A percentile compares a stretch with the other conserved stretches of the same genome.
These are phyloP conservation scores for Oscheius sp. DNA, from an alignment of 1,140 invertebrate genomes.

Conservation along the genomic window DNA sequence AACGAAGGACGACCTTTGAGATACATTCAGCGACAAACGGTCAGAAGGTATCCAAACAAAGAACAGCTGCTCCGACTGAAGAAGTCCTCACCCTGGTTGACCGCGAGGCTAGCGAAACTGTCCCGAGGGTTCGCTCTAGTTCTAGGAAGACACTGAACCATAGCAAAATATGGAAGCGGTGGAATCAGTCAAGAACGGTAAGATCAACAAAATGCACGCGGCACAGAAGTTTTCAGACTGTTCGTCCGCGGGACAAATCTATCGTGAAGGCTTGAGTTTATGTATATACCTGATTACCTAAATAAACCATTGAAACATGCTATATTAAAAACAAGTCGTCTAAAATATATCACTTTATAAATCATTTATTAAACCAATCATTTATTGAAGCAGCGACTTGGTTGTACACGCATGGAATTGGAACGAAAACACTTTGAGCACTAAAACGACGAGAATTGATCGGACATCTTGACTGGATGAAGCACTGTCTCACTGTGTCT, in stretches of 20 bases:
- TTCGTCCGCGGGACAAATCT: too few species aligned
- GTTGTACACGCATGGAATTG: slow-evolving; percentile 19
- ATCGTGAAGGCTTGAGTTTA: too few species aligned
- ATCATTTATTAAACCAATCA: too few species aligned
- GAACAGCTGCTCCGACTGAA: not conserved
- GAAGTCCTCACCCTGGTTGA: not conserved
- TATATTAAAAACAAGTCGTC: too few species aligned
- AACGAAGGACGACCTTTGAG: too few species aligned
- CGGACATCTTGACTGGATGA: slow-evolving; percentile 2
- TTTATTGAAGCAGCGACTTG: too few species aligned
- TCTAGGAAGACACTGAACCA: not conserved
- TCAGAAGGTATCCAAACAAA: not conserved
- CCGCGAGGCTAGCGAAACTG: not conserved
- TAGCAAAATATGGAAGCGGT: slow-evolving; percentile 23
- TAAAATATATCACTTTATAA: too few species aligned
- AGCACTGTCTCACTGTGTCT: slow-evolving; percentile 15
- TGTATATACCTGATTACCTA: too few species aligned
- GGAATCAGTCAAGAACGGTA: too few species aligned
- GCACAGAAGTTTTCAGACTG: too few species aligned
- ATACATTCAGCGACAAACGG: not conserved
- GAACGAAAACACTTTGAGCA: not conserved
- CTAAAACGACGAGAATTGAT: slow-evolving; percentile 21
- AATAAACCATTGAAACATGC: too few species aligned
- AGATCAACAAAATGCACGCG: too few species aligned
- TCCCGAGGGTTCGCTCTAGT: not conserved